phyloP scores from a whole-genome alignment of 1,140 invertebrate species.

The Trichoplusia ni region DNA sequence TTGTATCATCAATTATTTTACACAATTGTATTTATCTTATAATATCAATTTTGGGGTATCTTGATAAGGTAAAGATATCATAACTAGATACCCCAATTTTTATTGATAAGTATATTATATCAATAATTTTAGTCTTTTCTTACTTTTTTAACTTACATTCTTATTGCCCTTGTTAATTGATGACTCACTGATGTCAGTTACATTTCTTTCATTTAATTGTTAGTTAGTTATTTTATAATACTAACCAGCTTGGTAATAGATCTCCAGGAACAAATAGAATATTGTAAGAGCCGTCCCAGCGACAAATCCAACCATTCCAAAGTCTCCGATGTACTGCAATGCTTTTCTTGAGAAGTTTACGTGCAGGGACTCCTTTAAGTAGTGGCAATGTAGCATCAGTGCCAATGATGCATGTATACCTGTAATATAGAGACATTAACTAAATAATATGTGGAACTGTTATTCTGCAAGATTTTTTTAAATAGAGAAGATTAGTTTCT shows the following conservation, averaged over 20 bases:
- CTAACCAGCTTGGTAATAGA: constrained; percentile 67
- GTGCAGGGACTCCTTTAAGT: constrained; percentile 65
- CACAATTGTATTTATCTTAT: too few relatives aligned
- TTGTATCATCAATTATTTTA: too few relatives aligned
- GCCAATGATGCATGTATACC: constrained; percentile 62
- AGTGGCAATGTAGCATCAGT: constrained; percentile 67
- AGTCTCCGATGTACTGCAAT: constrained; percentile 68
- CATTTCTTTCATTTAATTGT: neutral
- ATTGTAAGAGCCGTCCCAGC: constrained; percentile 60
- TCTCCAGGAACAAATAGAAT: constrained; percentile 67
- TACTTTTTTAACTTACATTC: too few relatives aligned
- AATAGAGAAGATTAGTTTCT: neutral
- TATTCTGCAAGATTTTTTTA: too few relatives aligned
- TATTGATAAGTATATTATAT: too few relatives aligned
- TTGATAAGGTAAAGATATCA: too few relatives aligned
- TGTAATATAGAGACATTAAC: constrained; percentile 39
- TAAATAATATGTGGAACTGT: constrained; percentile 5
- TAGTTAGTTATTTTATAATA: neutral
- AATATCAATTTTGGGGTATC: too few relatives aligned
- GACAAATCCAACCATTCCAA: constrained; percentile 69
- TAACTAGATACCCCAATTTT: too few relatives aligned
- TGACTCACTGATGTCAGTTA: too few relatives aligned
- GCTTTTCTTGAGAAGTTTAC: constrained; percentile 70
- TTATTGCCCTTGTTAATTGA: neutral
- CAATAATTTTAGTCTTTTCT: too few relatives aligned